Base-by-base conservation (phyloP, 2,797 vertebrate species). In the Eutrigla gurnardus region DNA sequence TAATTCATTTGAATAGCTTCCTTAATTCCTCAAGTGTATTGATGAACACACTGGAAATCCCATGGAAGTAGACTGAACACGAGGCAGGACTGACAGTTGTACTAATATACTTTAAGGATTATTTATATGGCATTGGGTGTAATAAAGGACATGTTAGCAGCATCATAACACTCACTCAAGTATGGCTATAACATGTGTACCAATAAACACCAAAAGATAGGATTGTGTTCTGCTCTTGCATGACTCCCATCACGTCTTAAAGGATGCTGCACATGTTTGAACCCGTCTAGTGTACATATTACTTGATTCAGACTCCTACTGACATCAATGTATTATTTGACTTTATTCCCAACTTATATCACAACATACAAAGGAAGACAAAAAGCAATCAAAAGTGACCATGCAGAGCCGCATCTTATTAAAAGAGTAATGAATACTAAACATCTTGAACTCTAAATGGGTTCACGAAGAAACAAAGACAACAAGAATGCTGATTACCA, bases 281-380 rank as follows among this genome's bases (percentile, higher is more conserved):
- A 0, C 5, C 46, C n/a, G 17, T 47, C 46, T n/a, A 25, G 25
- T n/a, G 46, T 8, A 47, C 46, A 47, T n/a, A 54, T 18, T 11
- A 42, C 5, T 54, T 2, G 0, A 46, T 25, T 32, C 12, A 68
- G 36, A 36, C 2, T 35, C 15, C 18, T 14, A 7, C 2, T 36
- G 36, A 64, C 25, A 25, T 25, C 2, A 7, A 55, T n/a, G 10
- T 3, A 36, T 49, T 58, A 36, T 37, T 54, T 8, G 40, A 18
- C n/a, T 65, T 70, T 71, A 65, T 65, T 76, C 50, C 3, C 3
- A 63, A 4, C 45, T 55, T 46, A 45, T 17, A 47, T 25, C 4
- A 3, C 40, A 39, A n/a, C 15, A 72, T n/a, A 65, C 12, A 65
- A 3, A 17, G 10, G 9, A 45, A 49, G n/a, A 15, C 5, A 36